Evolutionary conservation across 2,888 invertebrate genomes (phyloP).

Genomic region (Phymatocera aterrima): DNA sequence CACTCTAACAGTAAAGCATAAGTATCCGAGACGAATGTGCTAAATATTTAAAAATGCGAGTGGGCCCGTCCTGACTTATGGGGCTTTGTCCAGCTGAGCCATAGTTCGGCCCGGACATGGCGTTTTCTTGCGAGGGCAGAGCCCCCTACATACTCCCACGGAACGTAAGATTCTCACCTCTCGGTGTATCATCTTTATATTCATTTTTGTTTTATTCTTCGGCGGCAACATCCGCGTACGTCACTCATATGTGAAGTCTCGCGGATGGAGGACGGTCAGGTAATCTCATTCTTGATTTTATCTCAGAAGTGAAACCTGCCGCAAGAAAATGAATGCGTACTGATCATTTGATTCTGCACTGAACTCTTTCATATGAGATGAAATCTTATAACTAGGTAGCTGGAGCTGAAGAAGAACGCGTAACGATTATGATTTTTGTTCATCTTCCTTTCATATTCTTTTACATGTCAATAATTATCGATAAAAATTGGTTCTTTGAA

Average conservation of each 20-base stretch:
- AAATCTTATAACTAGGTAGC: not conserved
- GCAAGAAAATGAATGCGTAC: not conserved
- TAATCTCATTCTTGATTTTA: conserved; percentile 10
- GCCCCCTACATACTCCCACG: conserved; percentile 45
- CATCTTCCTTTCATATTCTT: too few species aligned
- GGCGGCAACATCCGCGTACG: conserved; percentile 10
- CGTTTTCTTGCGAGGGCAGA: conserved; percentile 34
- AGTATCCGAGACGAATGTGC: conserved; percentile 56
- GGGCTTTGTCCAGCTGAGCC: conserved; percentile 51
- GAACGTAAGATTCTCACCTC: conserved; percentile 41
- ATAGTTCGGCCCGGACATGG: conserved; percentile 49
- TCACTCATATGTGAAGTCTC: conserved; percentile 26
- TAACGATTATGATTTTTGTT: too few species aligned
- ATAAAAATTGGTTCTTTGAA: too few species aligned
- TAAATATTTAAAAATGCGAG: conserved; percentile 51
- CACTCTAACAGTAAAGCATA: conserved; percentile 52
- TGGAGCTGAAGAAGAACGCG: too few species aligned
- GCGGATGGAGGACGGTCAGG: too few species aligned
- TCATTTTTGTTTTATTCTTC: conserved; percentile 27
- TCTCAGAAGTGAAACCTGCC: not conserved
- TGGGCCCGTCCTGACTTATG: conserved; percentile 56
- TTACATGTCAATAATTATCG: too few species aligned
- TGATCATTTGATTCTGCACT: conserved; percentile 20
- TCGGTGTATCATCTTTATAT: conserved; percentile 39
- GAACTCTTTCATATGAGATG: not conserved